A percentile compares a stretch with the other conserved stretches of the same genome.
These are phyloP conservation scores for Psilanteris sp. DNA, from an alignment of 1,140 invertebrate genomes.

Conservation along the genomic window DNA sequence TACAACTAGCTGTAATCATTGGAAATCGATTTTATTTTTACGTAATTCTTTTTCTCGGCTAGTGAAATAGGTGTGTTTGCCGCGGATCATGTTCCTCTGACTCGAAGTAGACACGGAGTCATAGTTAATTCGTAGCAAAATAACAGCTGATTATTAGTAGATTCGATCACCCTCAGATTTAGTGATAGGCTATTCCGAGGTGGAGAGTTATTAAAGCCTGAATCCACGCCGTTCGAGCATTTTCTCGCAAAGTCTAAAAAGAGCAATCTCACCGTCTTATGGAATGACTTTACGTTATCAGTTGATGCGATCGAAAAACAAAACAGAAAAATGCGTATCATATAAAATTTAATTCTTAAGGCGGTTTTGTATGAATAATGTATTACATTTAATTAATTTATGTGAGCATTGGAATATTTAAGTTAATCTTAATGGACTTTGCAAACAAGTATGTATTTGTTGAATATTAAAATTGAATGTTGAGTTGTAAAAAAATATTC, in stretches of 20 bases:
- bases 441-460: neutral
- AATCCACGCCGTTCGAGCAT: slow-evolving; percentile 10
- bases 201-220: slow-evolving; percentile 58
- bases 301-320: slow-evolving; percentile 15
- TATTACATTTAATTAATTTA: slow-evolving; percentile 27
- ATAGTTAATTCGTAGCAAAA: slow-evolving; percentile 67
- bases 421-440: slow-evolving; percentile 6
- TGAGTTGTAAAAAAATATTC: too few species aligned
- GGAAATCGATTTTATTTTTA: slow-evolving; percentile 31
- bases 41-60: neutral
- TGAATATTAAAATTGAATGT: too few species aligned
- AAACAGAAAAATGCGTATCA: slow-evolving; percentile 43
- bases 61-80: slow-evolving; percentile 44
- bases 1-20: slow-evolving; percentile 34
- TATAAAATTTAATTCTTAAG: slow-evolving; percentile 42
- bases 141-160: slow-evolving; percentile 68
- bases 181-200: slow-evolving; percentile 28
- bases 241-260: slow-evolving; percentile 36
- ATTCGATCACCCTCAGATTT: slow-evolving; percentile 65
- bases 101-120: slow-evolving; percentile 48
- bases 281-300: slow-evolving; percentile 47
- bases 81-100: slow-evolving; percentile 27
- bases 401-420: neutral
- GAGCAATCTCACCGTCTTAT: slow-evolving; percentile 41
- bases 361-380: slow-evolving; percentile 28